phyloP scores from a whole-genome alignment of 92 coral and sea anemone genomes.

The Virgularia gustaviana region DNA sequence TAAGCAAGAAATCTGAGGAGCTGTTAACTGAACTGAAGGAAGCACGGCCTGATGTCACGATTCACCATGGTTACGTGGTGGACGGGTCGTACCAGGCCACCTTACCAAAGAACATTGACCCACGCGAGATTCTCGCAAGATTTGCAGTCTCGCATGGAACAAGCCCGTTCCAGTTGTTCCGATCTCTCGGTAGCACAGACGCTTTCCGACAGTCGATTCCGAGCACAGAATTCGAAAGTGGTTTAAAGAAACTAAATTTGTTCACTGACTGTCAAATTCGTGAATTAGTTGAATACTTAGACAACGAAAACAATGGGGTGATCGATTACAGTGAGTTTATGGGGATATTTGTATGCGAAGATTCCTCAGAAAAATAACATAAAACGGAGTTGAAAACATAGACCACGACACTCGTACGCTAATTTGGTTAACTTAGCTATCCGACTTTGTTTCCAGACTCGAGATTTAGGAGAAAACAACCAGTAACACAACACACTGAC shows the following conservation, averaged over 20 bases:
- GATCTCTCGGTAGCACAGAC: constrained; percentile 54
- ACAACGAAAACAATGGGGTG: constrained; percentile 73
- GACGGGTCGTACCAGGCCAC: constrained; percentile 60
- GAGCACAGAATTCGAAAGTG: constrained; percentile 62
- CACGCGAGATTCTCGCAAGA: constrained; percentile 62
- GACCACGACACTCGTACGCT: no score
- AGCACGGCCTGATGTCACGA: constrained; percentile 44
- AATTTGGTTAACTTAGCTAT: no score
- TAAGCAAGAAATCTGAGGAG: constrained; percentile 48
- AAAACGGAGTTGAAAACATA: neutral
- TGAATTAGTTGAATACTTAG: constrained; percentile 63
- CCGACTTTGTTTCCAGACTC: no score
- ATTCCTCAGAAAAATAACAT: neutral
- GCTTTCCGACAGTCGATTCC: constrained; percentile 73
- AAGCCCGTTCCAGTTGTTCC: constrained; percentile 76
- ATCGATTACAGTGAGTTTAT: constrained; percentile 87
- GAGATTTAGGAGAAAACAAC: no score
- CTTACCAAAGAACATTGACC: constrained; percentile 56
- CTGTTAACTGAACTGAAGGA: constrained; percentile 47
- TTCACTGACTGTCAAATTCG: constrained; percentile 65
- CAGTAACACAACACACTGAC: no score
- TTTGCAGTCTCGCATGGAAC: constrained; percentile 64
- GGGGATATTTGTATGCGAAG: constrained; percentile 43
- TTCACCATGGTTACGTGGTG: constrained; percentile 73
- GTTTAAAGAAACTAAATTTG: constrained; percentile 67